Evolutionary conservation across 2,113 vertebrate genomes (phyloP).

Genomic region (Smithornis capensis): DNA sequence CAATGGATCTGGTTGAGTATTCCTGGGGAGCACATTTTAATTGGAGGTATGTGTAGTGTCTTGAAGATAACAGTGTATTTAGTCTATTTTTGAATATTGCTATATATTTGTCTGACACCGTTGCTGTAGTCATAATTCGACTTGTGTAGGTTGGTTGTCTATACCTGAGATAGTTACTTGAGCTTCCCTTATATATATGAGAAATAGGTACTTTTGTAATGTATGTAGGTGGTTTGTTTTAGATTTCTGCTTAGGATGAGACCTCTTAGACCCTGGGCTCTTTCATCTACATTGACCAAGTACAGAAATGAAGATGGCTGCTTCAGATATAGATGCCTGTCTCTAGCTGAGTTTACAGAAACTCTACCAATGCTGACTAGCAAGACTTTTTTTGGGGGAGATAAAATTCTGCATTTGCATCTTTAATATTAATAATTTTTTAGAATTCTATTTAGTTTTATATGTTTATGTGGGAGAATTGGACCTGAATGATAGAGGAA

Average conservation of each 20-base stretch:
- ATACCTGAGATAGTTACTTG: background rate
- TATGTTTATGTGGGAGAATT: background rate
- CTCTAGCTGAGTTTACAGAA: background rate
- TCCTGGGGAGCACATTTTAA: background rate
- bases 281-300: background rate
- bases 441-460: background rate
- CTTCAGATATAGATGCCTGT: background rate
- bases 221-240: background rate
- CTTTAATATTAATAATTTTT: background rate
- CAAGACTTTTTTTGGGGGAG: background rate
- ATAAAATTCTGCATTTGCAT: background rate
- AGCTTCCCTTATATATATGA: background rate
- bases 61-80: background rate
- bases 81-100: background rate
- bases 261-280: background rate
- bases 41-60: background rate
- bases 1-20: background rate
- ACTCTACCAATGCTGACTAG: background rate
- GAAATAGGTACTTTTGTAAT: background rate
- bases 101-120: background rate
- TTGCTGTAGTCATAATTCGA: background rate
- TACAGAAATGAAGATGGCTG: background rate
- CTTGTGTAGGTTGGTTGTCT: background rate
- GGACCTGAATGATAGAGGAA: background rate
- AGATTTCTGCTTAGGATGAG: background rate